phyloP scores from a whole-genome alignment of 2,113 vertebrate species.

The Recurvirostra avosetta region DNA sequence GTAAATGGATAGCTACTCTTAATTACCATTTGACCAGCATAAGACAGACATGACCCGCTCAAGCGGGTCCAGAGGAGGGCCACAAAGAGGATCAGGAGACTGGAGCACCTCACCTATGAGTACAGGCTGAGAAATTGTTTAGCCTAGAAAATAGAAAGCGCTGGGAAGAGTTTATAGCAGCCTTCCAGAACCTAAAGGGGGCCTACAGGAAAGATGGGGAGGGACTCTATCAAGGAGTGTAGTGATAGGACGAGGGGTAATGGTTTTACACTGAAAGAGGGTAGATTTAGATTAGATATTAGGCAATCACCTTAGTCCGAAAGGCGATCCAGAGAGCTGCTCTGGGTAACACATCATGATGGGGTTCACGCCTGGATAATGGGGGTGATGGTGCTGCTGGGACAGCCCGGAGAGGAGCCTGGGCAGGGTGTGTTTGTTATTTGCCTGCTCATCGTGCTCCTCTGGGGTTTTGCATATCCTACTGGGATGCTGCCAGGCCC shows the following conservation, averaged over 20 bases:
- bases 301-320: neutral
- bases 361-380: neutral
- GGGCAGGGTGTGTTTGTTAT: neutral
- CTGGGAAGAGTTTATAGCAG: neutral
- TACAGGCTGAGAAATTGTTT: neutral
- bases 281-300: neutral
- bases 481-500: neutral
- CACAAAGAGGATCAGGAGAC: fast-evolving
- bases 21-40: neutral
- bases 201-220: neutral
- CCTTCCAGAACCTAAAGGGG: neutral
- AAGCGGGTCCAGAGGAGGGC: neutral
- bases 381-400: neutral
- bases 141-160: neutral
- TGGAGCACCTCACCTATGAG: neutral
- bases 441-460: neutral
- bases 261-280: neutral
- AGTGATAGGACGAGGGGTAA: neutral
- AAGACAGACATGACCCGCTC: neutral
- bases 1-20: neutral
- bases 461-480: neutral
- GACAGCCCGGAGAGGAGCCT: neutral
- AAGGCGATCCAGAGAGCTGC: neutral
- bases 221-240: neutral
- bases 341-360: fast-evolving